Conservation (phyloP, 2,888 invertebrate genomes). For the Scotopteryx bipunctaria region DNA sequence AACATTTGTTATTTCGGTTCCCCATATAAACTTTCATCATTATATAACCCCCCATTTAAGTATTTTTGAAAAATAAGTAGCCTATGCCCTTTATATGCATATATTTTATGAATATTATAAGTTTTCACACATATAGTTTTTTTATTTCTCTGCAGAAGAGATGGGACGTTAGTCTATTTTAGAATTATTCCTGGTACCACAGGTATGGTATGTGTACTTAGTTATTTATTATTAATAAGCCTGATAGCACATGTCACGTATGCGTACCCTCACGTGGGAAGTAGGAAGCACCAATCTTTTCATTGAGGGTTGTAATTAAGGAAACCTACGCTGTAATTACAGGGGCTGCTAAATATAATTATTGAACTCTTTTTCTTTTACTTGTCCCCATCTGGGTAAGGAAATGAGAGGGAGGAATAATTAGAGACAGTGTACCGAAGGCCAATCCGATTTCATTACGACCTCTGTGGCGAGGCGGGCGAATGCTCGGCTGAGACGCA, state of each 20-base stretch:
- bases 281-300: constrained; percentile 78
- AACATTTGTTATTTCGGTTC: no score
- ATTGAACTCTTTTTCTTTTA: constrained; percentile 71
- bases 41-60: no score
- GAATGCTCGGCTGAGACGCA: no score
- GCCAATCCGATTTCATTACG: not conserved
- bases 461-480: no score
- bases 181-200: not conserved
- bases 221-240: constrained; percentile 69
- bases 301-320: constrained; percentile 78
- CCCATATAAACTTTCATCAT: no score
- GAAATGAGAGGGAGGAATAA: constrained; percentile 41
- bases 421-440: constrained; percentile 8
- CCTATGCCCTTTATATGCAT: no score
- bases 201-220: constrained; percentile 34
- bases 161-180: constrained; percentile 7
- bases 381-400: constrained; percentile 51
- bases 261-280: constrained; percentile 71
- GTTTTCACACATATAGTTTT: no score
- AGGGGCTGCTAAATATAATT: constrained; percentile 82
- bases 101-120: no score
- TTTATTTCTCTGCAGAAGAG: not conserved
- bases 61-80: no score
- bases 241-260: constrained; percentile 71
- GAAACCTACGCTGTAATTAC: constrained; percentile 78